Percentiles rank a stretch among this genome's conserved stretches.
phyloP scores from a whole-genome alignment of 2,888 invertebrate species.

The Papilio gigon region DNA sequence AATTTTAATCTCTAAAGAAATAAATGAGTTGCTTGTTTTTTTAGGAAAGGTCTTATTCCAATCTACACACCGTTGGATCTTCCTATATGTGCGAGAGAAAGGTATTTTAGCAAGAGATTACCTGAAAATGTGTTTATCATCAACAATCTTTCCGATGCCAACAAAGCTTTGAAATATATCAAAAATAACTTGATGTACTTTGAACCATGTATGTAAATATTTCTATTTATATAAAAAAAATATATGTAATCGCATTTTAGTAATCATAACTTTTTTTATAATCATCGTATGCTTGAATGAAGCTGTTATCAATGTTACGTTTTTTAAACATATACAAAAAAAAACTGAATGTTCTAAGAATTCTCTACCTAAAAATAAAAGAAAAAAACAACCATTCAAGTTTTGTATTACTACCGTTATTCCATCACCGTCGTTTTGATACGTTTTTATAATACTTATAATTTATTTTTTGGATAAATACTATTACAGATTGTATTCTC shows the following conservation, averaged over 20 bases:
- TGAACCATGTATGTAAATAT: conserved; percentile 33
- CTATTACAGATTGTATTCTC: conserved; percentile 71
- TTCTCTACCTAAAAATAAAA: background rate
- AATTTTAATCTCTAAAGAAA: background rate
- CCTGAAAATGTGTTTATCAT: conserved; percentile 84
- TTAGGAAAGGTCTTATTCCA: conserved; percentile 50
- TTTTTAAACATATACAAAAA: background rate
- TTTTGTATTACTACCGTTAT: conserved; percentile 4
- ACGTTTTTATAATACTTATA: background rate
- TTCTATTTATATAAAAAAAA: background rate
- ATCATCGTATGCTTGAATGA: background rate
- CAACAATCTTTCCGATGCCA: conserved; percentile 82
- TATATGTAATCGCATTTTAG: too few relatives aligned
- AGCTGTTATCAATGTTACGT: background rate
- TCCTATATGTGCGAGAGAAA: conserved; percentile 48
- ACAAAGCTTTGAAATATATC: conserved; percentile 65
- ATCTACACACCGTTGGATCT: conserved; percentile 60
- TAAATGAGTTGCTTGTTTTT: conserved; percentile 35
- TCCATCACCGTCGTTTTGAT: background rate
- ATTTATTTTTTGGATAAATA: background rate
- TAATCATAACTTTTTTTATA: too few relatives aligned
- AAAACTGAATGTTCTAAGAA: background rate
- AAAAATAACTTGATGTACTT: conserved; percentile 43
- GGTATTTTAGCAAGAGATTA: conserved; percentile 47
- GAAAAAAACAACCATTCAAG: background rate